Base-by-base conservation (phyloP, 2,888 invertebrate genomes). In the Troides helena region DNA sequence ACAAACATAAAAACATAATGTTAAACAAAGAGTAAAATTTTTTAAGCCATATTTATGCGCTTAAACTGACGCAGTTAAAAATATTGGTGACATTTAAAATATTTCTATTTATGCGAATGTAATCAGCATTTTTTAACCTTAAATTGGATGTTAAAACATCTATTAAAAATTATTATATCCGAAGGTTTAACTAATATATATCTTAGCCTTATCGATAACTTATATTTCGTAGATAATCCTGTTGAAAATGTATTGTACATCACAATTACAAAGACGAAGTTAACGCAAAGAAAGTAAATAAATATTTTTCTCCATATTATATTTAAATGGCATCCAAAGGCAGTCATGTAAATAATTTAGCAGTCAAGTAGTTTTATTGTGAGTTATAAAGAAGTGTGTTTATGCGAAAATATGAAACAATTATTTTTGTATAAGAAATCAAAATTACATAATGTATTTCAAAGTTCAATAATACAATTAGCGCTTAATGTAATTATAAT, bases 391-490 rank as follows among this genome's bases (percentile, higher is more conserved):
- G 57, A 74, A 68, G 69, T 69, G 65, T 61, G 60, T 72, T 66
- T 73, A 74, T 69, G 73, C 71, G 67, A 78, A 79, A 77, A 78
- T 3, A 74, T 77, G 70, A 77, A 80, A 75, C 73, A 79, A 74
- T 79, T 86, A 85, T 87, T 87, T 87, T 85, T 87, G 78, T 85
- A 85, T 81, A 81, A 80, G 77, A 85, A 84, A 86, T 83, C 85
- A 86, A 87, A 86, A 80, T 74, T 80, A 78, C 60, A 70, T 73
- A 68, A 50, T 53, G 18, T 46, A 65, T 72, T 72, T 68, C 67
- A 56, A 67, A 67, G 67, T 71, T 70, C 67, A 62, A 69, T 62
- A 57, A 67, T 68, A 30, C 62, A 68, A 64, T 65, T 72, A 73
- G 72, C 64, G 64, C 67, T 64, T 72, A 65, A 53, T 67, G 43